A percentile compares a stretch with the other conserved stretches of the same genome.
phyloP scores from a whole-genome alignment of 2,888 invertebrate genomes.

The Drosophila meridionalis region DNA sequence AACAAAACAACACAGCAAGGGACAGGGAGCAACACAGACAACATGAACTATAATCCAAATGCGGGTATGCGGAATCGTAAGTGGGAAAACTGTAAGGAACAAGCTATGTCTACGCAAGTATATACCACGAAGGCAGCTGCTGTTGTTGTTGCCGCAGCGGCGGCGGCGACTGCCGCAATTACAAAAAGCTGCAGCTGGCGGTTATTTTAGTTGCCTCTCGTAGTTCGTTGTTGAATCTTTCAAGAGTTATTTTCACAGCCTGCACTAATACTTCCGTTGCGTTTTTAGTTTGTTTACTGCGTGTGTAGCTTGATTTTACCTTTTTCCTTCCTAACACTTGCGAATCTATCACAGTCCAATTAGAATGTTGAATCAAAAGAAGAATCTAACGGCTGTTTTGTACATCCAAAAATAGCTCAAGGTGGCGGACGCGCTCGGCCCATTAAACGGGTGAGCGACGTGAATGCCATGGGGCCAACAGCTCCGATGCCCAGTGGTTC shows the following conservation, averaged over 20 bases:
- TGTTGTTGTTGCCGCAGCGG: slow-evolving; percentile 29
- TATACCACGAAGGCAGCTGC: slow-evolving; percentile 50
- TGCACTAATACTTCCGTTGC: slow-evolving; percentile 27
- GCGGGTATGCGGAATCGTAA: slow-evolving; percentile 84
- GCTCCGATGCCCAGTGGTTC: slow-evolving; percentile 82
- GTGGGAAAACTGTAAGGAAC: slow-evolving; percentile 84
- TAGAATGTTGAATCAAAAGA: slow-evolving; percentile 16
- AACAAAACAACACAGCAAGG: slow-evolving; percentile 3
- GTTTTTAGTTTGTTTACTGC: slow-evolving; percentile 44
- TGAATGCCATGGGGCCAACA: slow-evolving; percentile 88
- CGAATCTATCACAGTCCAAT: not conserved
- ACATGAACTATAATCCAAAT: slow-evolving; percentile 84
- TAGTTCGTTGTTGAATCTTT: slow-evolving; percentile 39
- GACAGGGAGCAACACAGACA: slow-evolving; percentile 17
- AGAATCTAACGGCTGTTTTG: slow-evolving; percentile 22
- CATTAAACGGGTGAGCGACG: slow-evolving; percentile 89
- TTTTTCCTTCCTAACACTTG: slow-evolving; percentile 34
- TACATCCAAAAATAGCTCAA: slow-evolving; percentile 67
- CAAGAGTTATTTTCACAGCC: not conserved
- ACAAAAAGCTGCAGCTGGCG: slow-evolving; percentile 33
- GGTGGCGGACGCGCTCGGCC: slow-evolving; percentile 81
- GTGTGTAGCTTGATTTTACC: slow-evolving; percentile 78
- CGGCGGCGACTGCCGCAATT: slow-evolving; percentile 16
- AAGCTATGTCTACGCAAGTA: slow-evolving; percentile 82
- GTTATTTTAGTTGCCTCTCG: slow-evolving; percentile 17